Evolutionary conservation across 2,113 vertebrate genomes (phyloP).

Genomic region (Syrrhaptes paradoxus): DNA sequence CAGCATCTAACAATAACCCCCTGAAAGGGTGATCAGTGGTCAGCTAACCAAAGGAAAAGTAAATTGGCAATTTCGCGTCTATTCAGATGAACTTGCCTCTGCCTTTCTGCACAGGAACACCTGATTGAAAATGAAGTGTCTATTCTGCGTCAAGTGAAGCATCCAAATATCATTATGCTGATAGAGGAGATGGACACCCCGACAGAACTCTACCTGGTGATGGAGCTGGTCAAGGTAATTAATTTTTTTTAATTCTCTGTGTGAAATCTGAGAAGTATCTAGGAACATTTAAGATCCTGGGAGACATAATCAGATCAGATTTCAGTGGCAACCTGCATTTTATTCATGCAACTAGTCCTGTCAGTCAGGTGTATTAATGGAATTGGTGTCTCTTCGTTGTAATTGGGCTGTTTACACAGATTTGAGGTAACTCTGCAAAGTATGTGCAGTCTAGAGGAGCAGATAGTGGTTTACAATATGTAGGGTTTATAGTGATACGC

Average conservation of each 20-base stretch:
- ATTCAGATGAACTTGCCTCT: not conserved
- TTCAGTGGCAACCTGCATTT: not conserved
- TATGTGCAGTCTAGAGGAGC: not conserved
- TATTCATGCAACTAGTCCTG: not conserved
- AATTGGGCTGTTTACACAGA: not conserved
- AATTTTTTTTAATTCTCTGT: not conserved
- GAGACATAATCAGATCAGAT: not conserved
- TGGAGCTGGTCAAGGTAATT: conserved; percentile 97
- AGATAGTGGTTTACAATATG: not conserved
- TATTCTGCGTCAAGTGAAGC: conserved; percentile 91
- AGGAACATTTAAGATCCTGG: not conserved
- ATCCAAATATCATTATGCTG: conserved; percentile 98
- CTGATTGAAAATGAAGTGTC: conserved; percentile 97
- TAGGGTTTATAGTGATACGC: not conserved
- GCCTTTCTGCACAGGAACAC: conserved; percentile 83
- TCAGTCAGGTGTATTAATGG: not conserved
- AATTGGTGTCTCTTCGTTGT: not conserved
- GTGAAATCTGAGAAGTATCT: not conserved
- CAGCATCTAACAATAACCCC: not conserved
- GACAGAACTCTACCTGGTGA: conserved; percentile 91
- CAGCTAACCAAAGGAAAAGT: not conserved
- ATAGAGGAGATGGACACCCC: conserved; percentile 95
- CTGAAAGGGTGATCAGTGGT: not conserved
- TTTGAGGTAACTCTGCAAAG: not conserved
- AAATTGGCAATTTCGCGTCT: not conserved